Percentiles rank a stretch among this genome's conserved stretches.
Evolutionary conservation across 2,113 vertebrate species (phyloP).

Genomic region (Saguinus imperator): DNA sequence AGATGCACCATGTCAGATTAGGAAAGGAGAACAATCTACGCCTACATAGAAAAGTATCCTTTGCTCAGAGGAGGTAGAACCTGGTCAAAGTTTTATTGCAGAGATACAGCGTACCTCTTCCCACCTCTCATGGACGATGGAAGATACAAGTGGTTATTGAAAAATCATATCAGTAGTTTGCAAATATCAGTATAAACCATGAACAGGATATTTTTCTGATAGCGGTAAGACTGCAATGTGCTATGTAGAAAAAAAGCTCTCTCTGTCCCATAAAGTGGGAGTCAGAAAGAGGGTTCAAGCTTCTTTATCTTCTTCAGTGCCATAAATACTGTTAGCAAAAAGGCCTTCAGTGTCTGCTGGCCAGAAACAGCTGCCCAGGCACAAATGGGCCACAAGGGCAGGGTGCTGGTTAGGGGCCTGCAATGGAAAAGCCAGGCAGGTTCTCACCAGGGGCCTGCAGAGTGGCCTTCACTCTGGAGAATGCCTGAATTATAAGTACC

Average conservation of each 20-base stretch:
- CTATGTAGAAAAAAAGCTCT: background rate
- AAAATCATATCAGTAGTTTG: constrained; percentile 38
- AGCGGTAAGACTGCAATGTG: background rate
- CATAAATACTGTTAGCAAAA: background rate
- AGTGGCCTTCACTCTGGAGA: background rate
- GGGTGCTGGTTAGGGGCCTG: too few species aligned
- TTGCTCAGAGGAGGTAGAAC: constrained; percentile 65
- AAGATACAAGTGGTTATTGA: constrained; percentile 43
- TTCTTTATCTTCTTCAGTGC: constrained; percentile 57
- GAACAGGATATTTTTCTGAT: constrained; percentile 28
- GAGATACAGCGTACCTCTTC: constrained; percentile 3
- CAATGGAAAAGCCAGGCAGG: background rate
- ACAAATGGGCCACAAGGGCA: background rate
- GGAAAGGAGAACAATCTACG: background rate
- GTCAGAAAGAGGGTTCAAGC: background rate
- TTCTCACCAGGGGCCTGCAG: background rate
- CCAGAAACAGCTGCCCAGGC: background rate
- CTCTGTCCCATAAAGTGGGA: background rate
- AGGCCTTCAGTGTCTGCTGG: accelerated
- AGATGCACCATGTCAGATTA: background rate
- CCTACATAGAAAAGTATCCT: background rate
- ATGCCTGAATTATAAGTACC: background rate
- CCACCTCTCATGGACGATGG: constrained; percentile 26
- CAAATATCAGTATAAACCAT: constrained; percentile 16
- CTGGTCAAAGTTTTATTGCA: constrained; percentile 44